Conservation (phyloP, 1,140 invertebrate species). For the Luehdorfia chinensis region DNA sequence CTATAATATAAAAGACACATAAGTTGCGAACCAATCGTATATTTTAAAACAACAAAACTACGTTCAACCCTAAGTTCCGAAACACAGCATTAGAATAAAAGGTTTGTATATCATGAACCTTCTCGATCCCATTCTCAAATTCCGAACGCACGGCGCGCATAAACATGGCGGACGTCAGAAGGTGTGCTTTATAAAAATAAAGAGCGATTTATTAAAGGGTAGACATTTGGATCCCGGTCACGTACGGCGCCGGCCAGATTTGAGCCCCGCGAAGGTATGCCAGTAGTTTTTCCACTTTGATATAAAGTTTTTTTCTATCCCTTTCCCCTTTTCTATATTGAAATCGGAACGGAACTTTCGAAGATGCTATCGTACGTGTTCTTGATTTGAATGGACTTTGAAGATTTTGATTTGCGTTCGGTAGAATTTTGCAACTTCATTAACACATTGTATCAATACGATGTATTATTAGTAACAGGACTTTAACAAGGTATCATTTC, state of each 20-base stretch:
- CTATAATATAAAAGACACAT: too few relatives aligned
- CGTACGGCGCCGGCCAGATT: slow-evolving; percentile 55
- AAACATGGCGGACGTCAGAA: slow-evolving; percentile 56
- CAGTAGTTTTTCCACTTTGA: slow-evolving; percentile 33
- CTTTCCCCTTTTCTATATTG: slow-evolving; percentile 42
- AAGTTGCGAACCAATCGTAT: background rate
- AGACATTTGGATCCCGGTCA: slow-evolving; percentile 36
- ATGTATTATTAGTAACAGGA: too few relatives aligned
- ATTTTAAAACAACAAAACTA: slow-evolving; percentile 6
- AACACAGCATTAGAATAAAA: slow-evolving; percentile 11
- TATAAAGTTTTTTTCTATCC: slow-evolving; percentile 39
- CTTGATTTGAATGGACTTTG: slow-evolving; percentile 17
- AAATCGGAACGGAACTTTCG: slow-evolving; percentile 38
- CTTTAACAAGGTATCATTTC: too few relatives aligned
- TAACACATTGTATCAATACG: too few relatives aligned
- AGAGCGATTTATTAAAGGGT: slow-evolving; percentile 64
- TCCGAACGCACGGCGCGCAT: slow-evolving; percentile 48
- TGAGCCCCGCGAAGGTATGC: slow-evolving; percentile 46
- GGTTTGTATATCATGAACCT: slow-evolving; percentile 8
- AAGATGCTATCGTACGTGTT: slow-evolving; percentile 29
- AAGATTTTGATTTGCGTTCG: slow-evolving; percentile 13
- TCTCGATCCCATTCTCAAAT: slow-evolving; percentile 31
- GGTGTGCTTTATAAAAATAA: slow-evolving; percentile 66
- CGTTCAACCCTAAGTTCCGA: background rate
- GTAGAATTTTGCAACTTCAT: slow-evolving; percentile 9